Evolutionary conservation across 1,140 invertebrate species (phyloP), one percentile per base, ranked within the genome.

Genomic region (Spodoptera litura): DNA sequence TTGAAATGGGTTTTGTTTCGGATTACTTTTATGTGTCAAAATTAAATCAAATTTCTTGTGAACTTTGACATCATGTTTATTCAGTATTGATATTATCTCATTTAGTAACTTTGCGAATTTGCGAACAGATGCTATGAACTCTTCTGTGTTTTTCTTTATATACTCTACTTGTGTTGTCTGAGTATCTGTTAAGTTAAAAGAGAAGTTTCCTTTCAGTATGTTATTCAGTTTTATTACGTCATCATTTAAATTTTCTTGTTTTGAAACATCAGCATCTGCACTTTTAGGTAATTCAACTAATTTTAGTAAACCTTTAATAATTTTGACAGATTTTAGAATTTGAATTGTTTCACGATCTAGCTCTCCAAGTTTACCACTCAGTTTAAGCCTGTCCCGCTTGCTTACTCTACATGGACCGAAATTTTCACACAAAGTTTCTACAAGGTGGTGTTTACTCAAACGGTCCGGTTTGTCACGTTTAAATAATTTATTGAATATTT

Each of bases 231-330:
- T 88, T 10, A 84, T 77, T 4, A 89, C 79, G 79, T 88, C 84
- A 58, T 85, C 81, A 76, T 68, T 52, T 55, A 81, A 79, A 51
- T 56, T 64, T 52, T 49, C 31, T 78, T 72, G 11, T 55, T 55
- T 70, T 2, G 58, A 20, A 4, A 53, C 5, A 49, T 5, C 25
- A 31, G 51, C 56, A 25, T 15, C 44, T 62, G 59, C 61, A 58
- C 9, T 81, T 70, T 35, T 73, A 52, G 59, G 79, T 80, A 85
- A 71, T 61, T 87, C 78, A n/a, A 92, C 38, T 51, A 89, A 72
- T 71, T 84, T 81, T 53, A 93, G 72, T 66, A 92, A 81, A 8
- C 87, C 87, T 81, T 90, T 93, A 12, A 92, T 90, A 20, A 87
- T 88, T 64, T 82, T 86, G 10, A 92, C 81, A 35, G 77, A 87